phyloP scores from a whole-genome alignment of 2,797 vertebrate species.

The Pteropus rufus region DNA sequence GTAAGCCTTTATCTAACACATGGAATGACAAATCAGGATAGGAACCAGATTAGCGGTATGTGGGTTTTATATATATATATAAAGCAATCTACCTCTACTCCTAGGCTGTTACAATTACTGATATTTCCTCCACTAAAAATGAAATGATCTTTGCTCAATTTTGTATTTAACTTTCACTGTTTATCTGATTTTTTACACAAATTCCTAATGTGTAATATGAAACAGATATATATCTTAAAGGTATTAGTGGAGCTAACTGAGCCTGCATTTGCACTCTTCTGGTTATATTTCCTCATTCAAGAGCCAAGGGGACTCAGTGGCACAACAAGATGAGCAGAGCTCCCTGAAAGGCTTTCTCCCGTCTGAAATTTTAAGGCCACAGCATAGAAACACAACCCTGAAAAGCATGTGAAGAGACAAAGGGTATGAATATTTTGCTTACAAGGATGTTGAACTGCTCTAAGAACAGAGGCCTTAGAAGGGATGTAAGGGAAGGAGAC shows the following conservation, averaged over 20 bases:
- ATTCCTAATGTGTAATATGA: background rate
- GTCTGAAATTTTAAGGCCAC: background rate
- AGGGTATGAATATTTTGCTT: background rate
- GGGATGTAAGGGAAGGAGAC: background rate
- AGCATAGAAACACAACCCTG: background rate
- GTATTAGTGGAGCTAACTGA: background rate
- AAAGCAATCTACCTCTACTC: background rate
- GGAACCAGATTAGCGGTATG: background rate
- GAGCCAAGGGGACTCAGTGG: background rate
- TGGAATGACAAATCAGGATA: background rate
- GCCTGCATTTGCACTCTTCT: conserved; percentile 5
- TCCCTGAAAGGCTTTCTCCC: background rate
- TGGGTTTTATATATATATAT: background rate
- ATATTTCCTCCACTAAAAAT: conserved; percentile 30
- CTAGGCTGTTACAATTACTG: background rate
- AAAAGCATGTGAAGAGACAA: conserved; percentile 2
- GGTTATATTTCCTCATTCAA: conserved; percentile 1
- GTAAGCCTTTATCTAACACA: background rate
- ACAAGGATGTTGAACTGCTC: background rate
- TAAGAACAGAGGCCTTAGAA: background rate
- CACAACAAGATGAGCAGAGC: background rate
- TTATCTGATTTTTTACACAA: background rate
- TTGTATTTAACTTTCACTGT: background rate
- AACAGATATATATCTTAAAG: background rate
- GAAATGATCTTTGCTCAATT: conserved; percentile 23